These are phyloP conservation scores for Melanogrammus aeglefinus DNA, from an alignment of 2,797 vertebrate species.

Conservation along the genomic window DNA sequence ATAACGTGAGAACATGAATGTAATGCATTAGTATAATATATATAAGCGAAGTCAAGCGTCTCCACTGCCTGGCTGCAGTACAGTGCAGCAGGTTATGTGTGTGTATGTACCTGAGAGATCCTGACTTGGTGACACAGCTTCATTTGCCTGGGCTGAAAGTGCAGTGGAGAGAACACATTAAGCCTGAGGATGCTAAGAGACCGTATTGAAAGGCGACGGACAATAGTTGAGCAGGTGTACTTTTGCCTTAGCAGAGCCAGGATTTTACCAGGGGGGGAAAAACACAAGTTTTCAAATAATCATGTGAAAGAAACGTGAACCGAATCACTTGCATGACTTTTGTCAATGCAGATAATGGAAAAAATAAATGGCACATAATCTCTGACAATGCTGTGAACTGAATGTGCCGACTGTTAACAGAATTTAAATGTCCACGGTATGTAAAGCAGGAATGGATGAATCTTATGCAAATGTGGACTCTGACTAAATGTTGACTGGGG, in stretches of 20 bases:
- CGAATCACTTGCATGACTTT: neutral
- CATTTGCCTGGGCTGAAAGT: conserved; percentile 77
- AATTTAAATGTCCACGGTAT: neutral
- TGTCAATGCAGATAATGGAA: neutral
- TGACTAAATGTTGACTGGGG: neutral
- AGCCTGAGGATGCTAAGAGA: conserved; percentile 35
- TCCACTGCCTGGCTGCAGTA: neutral
- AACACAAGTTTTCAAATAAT: neutral
- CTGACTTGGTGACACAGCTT: conserved; percentile 81
- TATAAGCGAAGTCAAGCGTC: neutral
- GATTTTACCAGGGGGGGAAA: neutral
- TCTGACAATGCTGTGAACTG: neutral
- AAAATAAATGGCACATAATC: neutral
- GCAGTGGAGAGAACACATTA: conserved; percentile 54
- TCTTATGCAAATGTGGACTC: neutral
- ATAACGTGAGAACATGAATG: neutral
- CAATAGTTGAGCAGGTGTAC: neutral
- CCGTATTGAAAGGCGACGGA: conserved; percentile 22
- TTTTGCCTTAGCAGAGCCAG: neutral
- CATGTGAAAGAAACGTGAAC: neutral
- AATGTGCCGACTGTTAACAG: neutral
- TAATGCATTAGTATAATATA: neutral
- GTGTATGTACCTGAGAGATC: conserved; percentile 76
- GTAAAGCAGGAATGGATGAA: conserved; percentile 4
- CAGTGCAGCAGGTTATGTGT: conserved; percentile 12